phyloP scores from a whole-genome alignment of 2,113 vertebrate species.

The Melanostigma gelatinosum region DNA sequence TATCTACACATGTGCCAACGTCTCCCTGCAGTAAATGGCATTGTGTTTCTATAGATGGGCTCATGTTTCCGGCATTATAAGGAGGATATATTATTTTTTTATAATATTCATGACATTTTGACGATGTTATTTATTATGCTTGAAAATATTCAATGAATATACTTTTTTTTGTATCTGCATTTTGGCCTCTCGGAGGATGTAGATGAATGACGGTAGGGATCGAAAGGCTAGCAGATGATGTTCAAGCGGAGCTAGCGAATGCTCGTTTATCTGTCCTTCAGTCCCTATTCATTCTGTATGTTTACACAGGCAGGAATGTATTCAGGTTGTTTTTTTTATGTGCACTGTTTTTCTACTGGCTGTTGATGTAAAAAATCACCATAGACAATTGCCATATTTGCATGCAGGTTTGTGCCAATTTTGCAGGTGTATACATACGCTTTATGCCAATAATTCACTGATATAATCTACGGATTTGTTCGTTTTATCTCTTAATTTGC shows the following conservation, averaged over 20 bases:
- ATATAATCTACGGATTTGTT: constrained; percentile 29
- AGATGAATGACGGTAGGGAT: constrained; percentile 11
- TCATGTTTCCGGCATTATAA: constrained; percentile 5
- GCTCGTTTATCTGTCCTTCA: constrained; percentile 12
- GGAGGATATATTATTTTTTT: constrained; percentile 10
- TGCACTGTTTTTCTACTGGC: constrained; percentile 52
- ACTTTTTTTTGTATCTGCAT: constrained; percentile 18
- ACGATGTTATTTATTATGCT: constrained; percentile 37
- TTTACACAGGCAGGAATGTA: constrained; percentile 26
- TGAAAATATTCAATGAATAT: constrained; percentile 33
- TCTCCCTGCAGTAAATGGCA: constrained; percentile 19
- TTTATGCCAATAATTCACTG: constrained; percentile 31
- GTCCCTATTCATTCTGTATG: constrained; percentile 15
- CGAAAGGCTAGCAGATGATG: constrained; percentile 22
- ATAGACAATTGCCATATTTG: constrained; percentile 60
- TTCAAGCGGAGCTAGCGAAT: constrained; percentile 9
- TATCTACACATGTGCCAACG: constrained; percentile 20
- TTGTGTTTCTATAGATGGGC: constrained; percentile 33
- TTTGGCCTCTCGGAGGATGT: constrained; percentile 19
- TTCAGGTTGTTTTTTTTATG: constrained; percentile 35
- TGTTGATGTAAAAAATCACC: constrained; percentile 49
- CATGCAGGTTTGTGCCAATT: constrained; percentile 71
- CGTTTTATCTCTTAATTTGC: constrained; percentile 12
- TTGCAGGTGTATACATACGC: constrained; percentile 41
- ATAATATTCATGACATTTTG: neutral